Conservation (phyloP, 2,113 vertebrate genomes). For the Rhabdomys dilectus region DNA sequence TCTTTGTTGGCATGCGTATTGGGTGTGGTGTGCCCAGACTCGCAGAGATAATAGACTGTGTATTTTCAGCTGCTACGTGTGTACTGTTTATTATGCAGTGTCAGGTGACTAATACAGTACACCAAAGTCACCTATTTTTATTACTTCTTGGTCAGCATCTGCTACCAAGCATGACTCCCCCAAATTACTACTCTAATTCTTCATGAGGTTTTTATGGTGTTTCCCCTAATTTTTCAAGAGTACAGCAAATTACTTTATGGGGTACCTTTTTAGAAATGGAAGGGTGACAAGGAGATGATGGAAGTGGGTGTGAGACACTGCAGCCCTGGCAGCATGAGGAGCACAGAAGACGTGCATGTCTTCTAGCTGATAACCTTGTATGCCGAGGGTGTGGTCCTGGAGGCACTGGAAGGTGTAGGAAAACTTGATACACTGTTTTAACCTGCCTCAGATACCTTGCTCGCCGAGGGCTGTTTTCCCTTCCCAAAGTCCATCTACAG, state of each 20-base stretch:
- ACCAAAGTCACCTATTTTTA: background rate
- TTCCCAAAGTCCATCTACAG: background rate
- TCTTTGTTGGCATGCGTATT: background rate
- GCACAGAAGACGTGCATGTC: accelerated
- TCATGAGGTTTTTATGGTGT: background rate
- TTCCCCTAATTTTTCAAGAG: background rate
- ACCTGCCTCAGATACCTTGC: background rate
- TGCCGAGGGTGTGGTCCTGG: too few relatives aligned
- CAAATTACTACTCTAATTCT: background rate
- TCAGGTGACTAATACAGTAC: background rate
- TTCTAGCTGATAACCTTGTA: accelerated
- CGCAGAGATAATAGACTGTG: background rate
- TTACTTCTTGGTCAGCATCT: background rate
- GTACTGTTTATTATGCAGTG: background rate
- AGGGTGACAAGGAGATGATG: background rate
- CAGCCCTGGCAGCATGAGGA: accelerated
- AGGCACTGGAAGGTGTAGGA: background rate
- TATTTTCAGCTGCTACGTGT: background rate
- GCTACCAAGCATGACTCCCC: background rate
- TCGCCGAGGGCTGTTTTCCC: background rate
- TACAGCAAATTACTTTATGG: background rate
- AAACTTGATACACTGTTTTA: background rate
- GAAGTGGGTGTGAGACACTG: accelerated
- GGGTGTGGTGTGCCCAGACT: background rate
- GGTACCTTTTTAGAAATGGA: background rate